Evolutionary conservation across 2,113 vertebrate species (phyloP), one percentile per base, ranked within the genome.

Genomic region (Clupea harengus): DNA sequence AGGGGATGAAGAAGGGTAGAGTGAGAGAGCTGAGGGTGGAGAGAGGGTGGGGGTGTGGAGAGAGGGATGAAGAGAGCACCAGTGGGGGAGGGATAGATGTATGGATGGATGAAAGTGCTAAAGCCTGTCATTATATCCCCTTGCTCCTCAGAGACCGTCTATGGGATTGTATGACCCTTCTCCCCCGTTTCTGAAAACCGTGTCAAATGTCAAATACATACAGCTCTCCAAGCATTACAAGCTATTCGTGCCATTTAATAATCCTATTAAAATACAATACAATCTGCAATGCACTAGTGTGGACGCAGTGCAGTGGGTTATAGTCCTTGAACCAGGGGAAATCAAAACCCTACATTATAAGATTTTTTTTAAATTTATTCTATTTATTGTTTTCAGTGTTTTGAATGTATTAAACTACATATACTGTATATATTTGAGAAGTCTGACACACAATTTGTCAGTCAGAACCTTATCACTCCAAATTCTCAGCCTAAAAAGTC

Each of bases 141-240:
- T 32, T 6, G 2, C 64, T 72, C 25, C 67, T 28, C 10, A 75
- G 67, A 75, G 25, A 75, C 67, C 17, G 28, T 22, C 57, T n/a
- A n/a, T 39, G 67, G 67, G 67, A 75, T 75, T 72, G 67, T 32
- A 75, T 39, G 67, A 75, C 67, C 67, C 67, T 28, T 39, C 67
- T 28, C 28, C 67, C 28, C 25, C 15, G 28, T 28, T 13, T 28
- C 25, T 75, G 25, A 75, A 32, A 75, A 75, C 28, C 28, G 28
- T 75, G 67, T 75, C 67, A 75, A 75, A 75, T 75, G 67, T 32
- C 64, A 75, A 39, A 75, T 75, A 75, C 67, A 75, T 75, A 28
- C 67, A 75, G 67, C n/a, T n/a, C n/a, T 32, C 9, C 67, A 32
- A 32, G 11, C 67, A 39, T 32, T 75, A 32, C 67, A 11, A 17